Evolutionary conservation across 2,797 vertebrate genomes (phyloP).

Genomic region (Garrulus glandarius): DNA sequence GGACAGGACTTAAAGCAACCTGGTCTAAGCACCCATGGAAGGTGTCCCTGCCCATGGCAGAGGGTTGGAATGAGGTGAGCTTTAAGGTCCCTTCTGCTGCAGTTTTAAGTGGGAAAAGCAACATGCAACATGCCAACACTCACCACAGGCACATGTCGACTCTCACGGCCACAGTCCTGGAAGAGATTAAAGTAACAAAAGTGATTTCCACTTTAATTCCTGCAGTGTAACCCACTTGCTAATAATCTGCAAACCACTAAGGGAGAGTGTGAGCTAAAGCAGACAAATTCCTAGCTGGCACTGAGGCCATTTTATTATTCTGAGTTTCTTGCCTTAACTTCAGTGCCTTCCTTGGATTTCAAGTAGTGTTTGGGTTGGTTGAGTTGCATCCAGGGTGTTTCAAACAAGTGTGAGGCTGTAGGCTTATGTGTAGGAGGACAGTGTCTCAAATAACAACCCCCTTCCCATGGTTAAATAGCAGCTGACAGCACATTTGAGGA

Average conservation of each 20-base stretch:
- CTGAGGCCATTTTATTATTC: neutral
- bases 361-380: neutral
- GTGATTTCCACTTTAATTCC: neutral
- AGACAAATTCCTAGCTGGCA: neutral
- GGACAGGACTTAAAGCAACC: neutral
- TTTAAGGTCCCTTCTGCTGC: neutral
- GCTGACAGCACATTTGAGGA: neutral
- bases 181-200: conserved; percentile 38
- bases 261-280: neutral
- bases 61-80: accelerated
- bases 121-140: conserved; percentile 8
- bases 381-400: neutral
- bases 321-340: neutral
- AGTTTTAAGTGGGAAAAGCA: neutral
- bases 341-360: neutral
- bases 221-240: neutral
- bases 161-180: conserved; percentile 75
- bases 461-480: neutral
- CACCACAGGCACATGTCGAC: conserved; percentile 72
- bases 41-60: neutral
- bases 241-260: neutral
- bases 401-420: neutral
- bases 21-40: neutral
- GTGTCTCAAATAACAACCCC: neutral
- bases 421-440: neutral